Evolutionary conservation across 2,888 invertebrate genomes (phyloP).

Genomic region (Gerris lacustris): DNA sequence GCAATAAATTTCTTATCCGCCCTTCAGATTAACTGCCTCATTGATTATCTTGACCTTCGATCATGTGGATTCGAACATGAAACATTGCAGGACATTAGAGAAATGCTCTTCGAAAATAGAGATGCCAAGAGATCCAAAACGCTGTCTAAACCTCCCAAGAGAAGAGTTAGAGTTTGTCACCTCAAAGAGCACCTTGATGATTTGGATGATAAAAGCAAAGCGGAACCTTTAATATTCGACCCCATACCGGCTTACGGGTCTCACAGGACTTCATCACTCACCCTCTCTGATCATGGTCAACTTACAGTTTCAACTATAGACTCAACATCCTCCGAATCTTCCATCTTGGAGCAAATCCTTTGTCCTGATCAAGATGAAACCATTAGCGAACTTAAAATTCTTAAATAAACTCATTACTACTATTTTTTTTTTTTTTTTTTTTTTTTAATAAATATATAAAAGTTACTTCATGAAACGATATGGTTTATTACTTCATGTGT

Average conservation of each 20-base stretch:
- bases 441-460: no score
- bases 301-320: constrained; percentile 2
- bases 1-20: constrained; percentile 16
- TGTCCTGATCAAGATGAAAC: no score
- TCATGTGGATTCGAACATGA: constrained; percentile 17
- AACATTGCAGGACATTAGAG: background rate
- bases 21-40: constrained; percentile 10
- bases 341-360: no score
- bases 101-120: constrained; percentile 4
- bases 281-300: constrained; percentile 5
- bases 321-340: background rate
- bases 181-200: background rate
- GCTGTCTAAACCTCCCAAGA: background rate
- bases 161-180: background rate
- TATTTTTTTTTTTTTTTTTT: no score
- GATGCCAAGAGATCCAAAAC: background rate
- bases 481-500: no score
- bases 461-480: no score
- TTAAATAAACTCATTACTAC: no score
- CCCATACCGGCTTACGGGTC: background rate
- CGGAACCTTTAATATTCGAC: background rate
- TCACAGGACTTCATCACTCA: background rate
- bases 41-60: constrained; percentile 17
- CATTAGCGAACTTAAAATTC: no score
- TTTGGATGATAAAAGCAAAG: background rate